These are phyloP conservation scores for Zygogramma bicolorata DNA, from an alignment of 2,888 invertebrate genomes.

Conservation along the genomic window DNA sequence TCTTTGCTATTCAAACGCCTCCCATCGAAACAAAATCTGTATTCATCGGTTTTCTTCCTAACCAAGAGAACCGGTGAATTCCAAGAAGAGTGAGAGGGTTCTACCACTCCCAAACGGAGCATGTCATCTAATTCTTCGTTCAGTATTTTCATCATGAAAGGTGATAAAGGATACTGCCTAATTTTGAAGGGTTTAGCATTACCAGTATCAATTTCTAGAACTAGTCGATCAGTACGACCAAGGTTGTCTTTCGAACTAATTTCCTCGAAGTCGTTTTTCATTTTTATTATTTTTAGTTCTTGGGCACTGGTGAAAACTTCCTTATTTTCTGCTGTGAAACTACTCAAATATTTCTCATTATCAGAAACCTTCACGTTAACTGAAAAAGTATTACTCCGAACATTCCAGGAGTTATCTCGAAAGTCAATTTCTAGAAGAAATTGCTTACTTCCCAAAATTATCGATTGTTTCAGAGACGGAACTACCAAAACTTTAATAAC, in stretches of 20 bases:
- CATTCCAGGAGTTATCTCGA: background rate
- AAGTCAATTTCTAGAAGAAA: slow-evolving; percentile 15
- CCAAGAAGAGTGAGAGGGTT: too few species aligned
- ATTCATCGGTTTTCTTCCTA: too few species aligned
- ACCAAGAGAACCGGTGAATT: too few species aligned
- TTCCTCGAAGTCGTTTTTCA: background rate
- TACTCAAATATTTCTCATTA: background rate
- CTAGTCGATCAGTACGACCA: too few species aligned
- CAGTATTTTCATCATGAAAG: background rate
- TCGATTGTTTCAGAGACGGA: background rate
- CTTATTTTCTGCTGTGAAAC: slow-evolving; percentile 1
- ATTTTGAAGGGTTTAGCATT: background rate
- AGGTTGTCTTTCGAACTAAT: too few species aligned
- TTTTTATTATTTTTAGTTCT: background rate
- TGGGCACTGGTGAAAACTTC: background rate
- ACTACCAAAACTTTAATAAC: slow-evolving; percentile 15
- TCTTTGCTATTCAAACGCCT: too few species aligned
- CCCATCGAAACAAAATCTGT: too few species aligned
- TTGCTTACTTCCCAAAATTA: slow-evolving; percentile 15
- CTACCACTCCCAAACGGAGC: background rate
- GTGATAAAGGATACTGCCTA: too few species aligned
- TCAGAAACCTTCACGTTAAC: background rate
- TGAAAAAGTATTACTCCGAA: background rate
- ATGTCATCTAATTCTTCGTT: background rate
- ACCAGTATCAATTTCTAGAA: background rate